Evolutionary conservation across 2,797 vertebrate genomes (phyloP), one percentile per base, ranked within the genome.

Genomic region (Chaetophractus vellerosus): DNA sequence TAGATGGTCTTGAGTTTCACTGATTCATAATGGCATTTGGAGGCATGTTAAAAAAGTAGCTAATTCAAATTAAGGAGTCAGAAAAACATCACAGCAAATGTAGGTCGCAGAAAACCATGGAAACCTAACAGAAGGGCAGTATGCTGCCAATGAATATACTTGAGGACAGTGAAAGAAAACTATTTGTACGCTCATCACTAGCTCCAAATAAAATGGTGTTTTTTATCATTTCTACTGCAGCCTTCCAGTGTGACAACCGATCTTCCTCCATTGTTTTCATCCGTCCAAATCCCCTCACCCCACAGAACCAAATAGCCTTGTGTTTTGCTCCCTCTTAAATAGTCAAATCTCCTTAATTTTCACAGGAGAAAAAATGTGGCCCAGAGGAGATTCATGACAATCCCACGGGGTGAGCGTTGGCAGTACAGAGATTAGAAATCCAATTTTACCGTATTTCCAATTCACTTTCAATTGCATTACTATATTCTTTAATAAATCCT

Each of bases 1-100:
- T 96, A 41, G 78, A 97, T 95, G 75, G 63, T 76, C 78, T 69
- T 36, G 69, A 94, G 90, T 64, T 89, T 92, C 55, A 64, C 64
- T 93, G 78, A 84, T 87, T 94, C 88, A 87, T 76, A 93, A 93
- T 84, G 88, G 75, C 88, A 96, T 95, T 93, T 94, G 87, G 74
- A 96, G 41, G 72, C 72, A 79, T 84, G 24, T 57, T 24, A 72
- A 74, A 93, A 85, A 93, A 82, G 71, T 57, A 95, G 50, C 83
- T 93, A 88, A 97, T 95, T 96, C 81, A 93, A 94, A 95, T 64
- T 92, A 97, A 94, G 81, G 50, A 92, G 81, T 96, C 76, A 75
- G 92, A 96, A 91, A 95, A 96, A 68, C 81, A 92, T 88, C 90
- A 88, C 38, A 90, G 88, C 41, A 79, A 97, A 96, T 91, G 82